A percentile compares a stretch with the other conserved stretches of the same genome.
phyloP scores from a whole-genome alignment of 2,113 vertebrate species.

The Prunella fulvescens region DNA sequence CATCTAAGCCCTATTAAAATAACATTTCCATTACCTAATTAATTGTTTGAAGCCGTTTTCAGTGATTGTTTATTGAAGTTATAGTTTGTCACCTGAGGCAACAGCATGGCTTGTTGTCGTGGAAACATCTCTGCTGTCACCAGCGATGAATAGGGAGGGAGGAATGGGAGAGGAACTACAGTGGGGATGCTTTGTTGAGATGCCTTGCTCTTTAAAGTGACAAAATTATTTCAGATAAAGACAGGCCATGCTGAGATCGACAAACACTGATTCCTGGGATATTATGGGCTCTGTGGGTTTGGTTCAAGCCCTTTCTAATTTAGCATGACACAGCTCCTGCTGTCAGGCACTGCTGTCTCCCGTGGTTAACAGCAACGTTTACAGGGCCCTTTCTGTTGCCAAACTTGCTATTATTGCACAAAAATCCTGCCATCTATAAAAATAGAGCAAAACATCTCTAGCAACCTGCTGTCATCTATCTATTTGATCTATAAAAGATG shows the following conservation, averaged over 20 bases:
- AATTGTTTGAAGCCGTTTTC: slow-evolving; percentile 38
- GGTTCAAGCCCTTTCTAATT: background rate
- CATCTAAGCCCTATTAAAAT: slow-evolving; percentile 23
- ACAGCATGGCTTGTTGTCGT: slow-evolving; percentile 41
- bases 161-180: background rate
- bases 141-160: background rate
- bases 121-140: slow-evolving; percentile 51
- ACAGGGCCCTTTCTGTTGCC: background rate
- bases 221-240: background rate
- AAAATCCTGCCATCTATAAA: background rate
- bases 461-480: background rate
- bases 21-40: slow-evolving; percentile 45
- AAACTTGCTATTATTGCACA: background rate
- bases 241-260: background rate
- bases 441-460: background rate
- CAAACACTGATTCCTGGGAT: background rate
- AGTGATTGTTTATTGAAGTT: slow-evolving; percentile 49
- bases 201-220: background rate
- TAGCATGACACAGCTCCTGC: background rate
- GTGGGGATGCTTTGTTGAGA: slow-evolving; percentile 14
- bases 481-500: background rate
- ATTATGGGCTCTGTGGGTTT: background rate
- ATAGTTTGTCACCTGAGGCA: slow-evolving; percentile 48
- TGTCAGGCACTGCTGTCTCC: background rate
- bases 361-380: background rate